Evolutionary conservation across 2,797 vertebrate genomes (phyloP).

Genomic region (Coregonus ussuriensis): DNA sequence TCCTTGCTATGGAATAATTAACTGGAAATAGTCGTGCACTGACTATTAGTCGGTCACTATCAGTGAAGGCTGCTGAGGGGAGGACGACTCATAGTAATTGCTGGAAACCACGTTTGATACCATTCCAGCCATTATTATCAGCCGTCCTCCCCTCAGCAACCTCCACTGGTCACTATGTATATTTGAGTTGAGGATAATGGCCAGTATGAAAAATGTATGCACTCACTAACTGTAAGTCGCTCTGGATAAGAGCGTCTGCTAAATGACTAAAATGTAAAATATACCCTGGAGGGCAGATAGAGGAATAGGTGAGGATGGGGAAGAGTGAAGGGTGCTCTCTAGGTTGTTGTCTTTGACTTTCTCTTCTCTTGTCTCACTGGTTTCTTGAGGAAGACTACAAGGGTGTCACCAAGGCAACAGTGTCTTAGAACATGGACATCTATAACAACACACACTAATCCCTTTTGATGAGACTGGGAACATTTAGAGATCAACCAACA

Average conservation of each 20-base stretch:
- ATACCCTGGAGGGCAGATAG: background rate
- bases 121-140: too few relatives aligned
- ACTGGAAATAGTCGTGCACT: background rate
- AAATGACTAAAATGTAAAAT: too few relatives aligned
- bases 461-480: conserved; percentile 9
- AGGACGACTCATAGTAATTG: too few relatives aligned
- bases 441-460: background rate
- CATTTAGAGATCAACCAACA: conserved; percentile 9
- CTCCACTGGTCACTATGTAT: background rate
- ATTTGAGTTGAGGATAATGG: background rate
- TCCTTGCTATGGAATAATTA: background rate
- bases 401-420: conserved; percentile 23
- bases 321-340: background rate
- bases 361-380: background rate
- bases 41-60: background rate
- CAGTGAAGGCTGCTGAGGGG: too few relatives aligned
- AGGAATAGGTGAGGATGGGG: background rate
- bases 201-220: too few relatives aligned
- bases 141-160: too few relatives aligned
- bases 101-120: too few relatives aligned
- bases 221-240: too few relatives aligned
- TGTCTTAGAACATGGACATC: conserved; percentile 9
- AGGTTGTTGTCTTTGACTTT: background rate
- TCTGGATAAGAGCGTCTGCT: too few relatives aligned
- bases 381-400: conserved; percentile 17